Conservation (phyloP, 1,140 invertebrate genomes). For the Plectrocnemia conspersa region DNA sequence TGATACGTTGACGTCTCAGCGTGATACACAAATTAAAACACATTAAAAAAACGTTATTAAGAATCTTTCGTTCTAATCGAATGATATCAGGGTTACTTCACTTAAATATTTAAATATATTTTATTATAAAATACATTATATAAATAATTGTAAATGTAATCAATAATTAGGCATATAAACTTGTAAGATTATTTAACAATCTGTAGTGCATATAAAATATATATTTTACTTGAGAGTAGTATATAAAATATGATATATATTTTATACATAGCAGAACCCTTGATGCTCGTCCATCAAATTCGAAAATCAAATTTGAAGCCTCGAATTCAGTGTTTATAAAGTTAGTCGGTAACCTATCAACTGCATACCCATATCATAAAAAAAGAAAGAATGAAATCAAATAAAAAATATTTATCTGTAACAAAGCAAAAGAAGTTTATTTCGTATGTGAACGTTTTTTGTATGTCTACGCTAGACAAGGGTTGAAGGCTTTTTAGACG, state of each 20-base stretch:
- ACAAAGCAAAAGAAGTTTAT: background rate
- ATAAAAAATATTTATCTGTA: constrained; percentile 31
- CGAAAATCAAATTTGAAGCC: constrained; percentile 33
- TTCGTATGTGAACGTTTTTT: background rate
- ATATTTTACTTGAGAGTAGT: constrained; percentile 4
- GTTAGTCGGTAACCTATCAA: constrained; percentile 33
- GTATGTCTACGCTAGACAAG: constrained; percentile 1
- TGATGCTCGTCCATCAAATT: constrained; percentile 24
- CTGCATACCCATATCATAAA: constrained; percentile 34
- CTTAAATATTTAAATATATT: too few relatives aligned
- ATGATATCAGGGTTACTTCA: constrained; percentile 14
- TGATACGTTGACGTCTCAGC: constrained; percentile 31
- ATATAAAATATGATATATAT: background rate
- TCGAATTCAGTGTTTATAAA: constrained; percentile 34
- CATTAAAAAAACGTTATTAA: constrained; percentile 33
- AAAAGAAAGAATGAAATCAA: constrained; percentile 28
- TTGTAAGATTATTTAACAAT: too few relatives aligned
- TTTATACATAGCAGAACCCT: background rate
- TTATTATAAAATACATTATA: too few relatives aligned
- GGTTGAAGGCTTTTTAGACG: too few relatives aligned
- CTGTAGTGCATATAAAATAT: too few relatives aligned
- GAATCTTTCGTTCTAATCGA: constrained; percentile 31
- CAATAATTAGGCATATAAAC: too few relatives aligned
- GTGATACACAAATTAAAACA: constrained; percentile 34
- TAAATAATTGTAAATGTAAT: too few relatives aligned